Evolutionary conservation across 1,140 invertebrate genomes (phyloP), one percentile per base, ranked within the genome.

Genomic region (Papilio aristodemus): DNA sequence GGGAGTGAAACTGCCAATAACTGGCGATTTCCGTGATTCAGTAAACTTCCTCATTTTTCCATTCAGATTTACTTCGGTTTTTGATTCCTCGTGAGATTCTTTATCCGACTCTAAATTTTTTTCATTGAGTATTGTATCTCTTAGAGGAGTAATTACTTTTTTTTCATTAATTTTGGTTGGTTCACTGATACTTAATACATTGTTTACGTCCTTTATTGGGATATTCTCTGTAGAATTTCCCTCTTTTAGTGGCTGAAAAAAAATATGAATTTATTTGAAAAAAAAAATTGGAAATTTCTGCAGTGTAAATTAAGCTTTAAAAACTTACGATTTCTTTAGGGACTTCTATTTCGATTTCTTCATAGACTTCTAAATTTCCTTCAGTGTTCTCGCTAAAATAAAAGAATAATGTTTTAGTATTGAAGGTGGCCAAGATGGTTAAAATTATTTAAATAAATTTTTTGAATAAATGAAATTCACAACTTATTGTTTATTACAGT

Each of bases 351-450:
- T 91, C 84, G 70, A 92, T 90, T 76, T 92, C 91, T 83, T 92
- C 91, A 88, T 92, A 92, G 8, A 92, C 90, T 80, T 92, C 91
- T 68, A 92, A 78, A 79, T 92, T 92, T n/a, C 89, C 89, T 75
- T 92, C 91, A 68, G 81, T 79, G 81, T 92, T 92, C 77, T 92
- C 90, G 60, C 91, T 92, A 75, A 50, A 88, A 89, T 73, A 32
- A 73, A 50, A 68, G 71, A 71, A 69, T 25, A 46, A 69, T 64
- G 25, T 59, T 59, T n/a, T 27, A 60, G 69, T 68, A 25, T 57
- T 66, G 57, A 58, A 63, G 10, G 32, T 11, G 58, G 8, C 19
- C 36, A 62, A 19, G n/a, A n/a, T n/a, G n/a, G n/a, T 32, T 32
- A 32, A 32, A 3, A 32, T 32, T 32, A 32, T 32, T 32, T 3